A percentile compares a stretch with the other conserved stretches of the same genome.
These are phyloP conservation scores for Ectobius pallidus DNA, from an alignment of 2,888 invertebrate species.

Conservation along the genomic window DNA sequence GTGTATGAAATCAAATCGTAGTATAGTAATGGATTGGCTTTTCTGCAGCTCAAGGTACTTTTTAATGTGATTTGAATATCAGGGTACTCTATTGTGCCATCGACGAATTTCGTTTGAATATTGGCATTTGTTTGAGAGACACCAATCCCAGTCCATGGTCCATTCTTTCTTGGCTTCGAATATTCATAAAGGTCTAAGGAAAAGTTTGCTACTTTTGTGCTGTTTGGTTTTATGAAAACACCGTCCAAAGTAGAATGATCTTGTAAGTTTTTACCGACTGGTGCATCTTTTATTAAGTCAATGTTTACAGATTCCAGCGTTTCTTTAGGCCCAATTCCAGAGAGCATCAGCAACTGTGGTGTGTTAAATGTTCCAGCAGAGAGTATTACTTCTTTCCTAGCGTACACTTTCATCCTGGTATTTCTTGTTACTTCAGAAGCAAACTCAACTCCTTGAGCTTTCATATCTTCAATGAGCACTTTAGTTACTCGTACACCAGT, in stretches of 20 bases:
- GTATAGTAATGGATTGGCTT: background rate
- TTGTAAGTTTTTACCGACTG: conserved; percentile 71
- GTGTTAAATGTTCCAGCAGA: conserved; percentile 46
- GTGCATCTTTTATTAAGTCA: conserved; percentile 52
- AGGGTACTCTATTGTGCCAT: background rate
- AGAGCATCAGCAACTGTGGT: conserved; percentile 58
- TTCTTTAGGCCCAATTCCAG: background rate
- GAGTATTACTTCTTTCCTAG: background rate
- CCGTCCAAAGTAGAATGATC: background rate
- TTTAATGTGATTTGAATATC: background rate
- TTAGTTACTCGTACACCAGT: background rate
- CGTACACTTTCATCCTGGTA: conserved; percentile 40
- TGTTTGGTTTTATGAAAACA: background rate
- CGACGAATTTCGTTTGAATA: background rate
- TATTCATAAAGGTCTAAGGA: background rate
- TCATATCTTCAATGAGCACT: background rate
- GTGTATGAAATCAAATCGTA: background rate
- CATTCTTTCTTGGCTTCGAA: background rate
- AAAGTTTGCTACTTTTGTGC: background rate
- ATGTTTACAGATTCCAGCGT: background rate
- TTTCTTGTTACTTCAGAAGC: background rate
- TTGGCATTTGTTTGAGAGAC: background rate
- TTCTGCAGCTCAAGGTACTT: background rate
- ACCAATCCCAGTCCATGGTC: background rate
- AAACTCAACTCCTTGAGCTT: background rate